Conservation (phyloP, 2,888 invertebrate species). For the Diadromus collaris region DNA sequence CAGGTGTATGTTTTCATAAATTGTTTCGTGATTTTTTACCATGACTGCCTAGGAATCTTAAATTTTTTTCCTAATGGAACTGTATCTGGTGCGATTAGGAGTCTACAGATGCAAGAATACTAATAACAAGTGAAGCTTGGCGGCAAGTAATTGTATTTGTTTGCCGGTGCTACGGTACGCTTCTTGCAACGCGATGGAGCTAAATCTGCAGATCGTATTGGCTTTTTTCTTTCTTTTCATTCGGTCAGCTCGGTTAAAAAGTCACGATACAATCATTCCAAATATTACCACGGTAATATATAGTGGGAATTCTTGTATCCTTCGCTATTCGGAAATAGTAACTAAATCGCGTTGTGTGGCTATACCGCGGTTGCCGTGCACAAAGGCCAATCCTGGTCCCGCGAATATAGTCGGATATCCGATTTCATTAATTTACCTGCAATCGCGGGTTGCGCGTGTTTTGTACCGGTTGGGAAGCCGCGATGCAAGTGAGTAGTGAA, state of each 20-base stretch:
- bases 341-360: conserved; percentile 15
- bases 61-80: no score
- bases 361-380: conserved; percentile 7
- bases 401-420: conserved; percentile 48
- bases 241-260: background rate
- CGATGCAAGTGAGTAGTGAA: conserved; percentile 15
- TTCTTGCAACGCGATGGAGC: no score
- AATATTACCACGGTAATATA: background rate
- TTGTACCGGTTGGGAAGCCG: background rate
- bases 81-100: no score
- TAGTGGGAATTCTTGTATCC: conserved; percentile 1
- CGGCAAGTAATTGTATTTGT: no score
- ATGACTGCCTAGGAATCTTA: no score
- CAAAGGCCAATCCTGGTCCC: conserved; percentile 1
- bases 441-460: conserved; percentile 21
- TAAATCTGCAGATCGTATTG: background rate
- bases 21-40: no score
- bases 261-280: background rate
- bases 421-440: conserved; percentile 53
- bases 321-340: conserved; percentile 1
- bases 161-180: no score
- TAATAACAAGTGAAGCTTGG: no score
- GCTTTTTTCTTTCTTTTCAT: background rate
- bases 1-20: no score
- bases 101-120: no score